Percentiles rank a stretch among this genome's conserved stretches.
These are phyloP conservation scores for Epizoanthus rinbou DNA, from an alignment of 92 coral and sea anemone species.

Conservation along the genomic window DNA sequence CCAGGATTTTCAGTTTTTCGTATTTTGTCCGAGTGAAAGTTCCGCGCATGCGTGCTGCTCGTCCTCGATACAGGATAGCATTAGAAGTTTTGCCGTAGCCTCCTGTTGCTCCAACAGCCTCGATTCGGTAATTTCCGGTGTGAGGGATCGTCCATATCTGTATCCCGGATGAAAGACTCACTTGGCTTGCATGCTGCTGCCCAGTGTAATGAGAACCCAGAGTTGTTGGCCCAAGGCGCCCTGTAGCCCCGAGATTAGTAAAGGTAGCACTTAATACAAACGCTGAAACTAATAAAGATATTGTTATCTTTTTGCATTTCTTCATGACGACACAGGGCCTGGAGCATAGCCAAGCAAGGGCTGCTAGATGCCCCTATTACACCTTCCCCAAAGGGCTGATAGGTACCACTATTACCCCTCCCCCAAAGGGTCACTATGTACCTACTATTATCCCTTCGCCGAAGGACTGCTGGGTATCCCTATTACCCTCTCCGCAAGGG, in stretches of 20 bases:
- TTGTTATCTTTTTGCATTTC: background rate
- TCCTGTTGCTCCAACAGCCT: conserved; percentile 51
- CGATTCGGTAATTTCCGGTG: conserved; percentile 34
- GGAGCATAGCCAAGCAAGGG: background rate
- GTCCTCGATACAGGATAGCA: conserved; percentile 3
- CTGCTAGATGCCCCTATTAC: too few relatives aligned
- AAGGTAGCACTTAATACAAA: conserved; percentile 15
- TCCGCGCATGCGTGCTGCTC: conserved; percentile 49
- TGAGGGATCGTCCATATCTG: conserved; percentile 45
- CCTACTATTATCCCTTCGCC: too few relatives aligned
- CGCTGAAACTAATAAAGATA: background rate
- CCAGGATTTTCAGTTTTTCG: conserved; percentile 40
- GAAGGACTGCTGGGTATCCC: too few relatives aligned
- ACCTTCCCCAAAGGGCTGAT: too few relatives aligned
- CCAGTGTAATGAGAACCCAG: conserved; percentile 39
- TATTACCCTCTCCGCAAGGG: too few relatives aligned
- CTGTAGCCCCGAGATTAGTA: conserved; percentile 55
- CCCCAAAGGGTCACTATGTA: too few relatives aligned
- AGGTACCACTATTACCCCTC: too few relatives aligned
- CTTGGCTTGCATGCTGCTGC: conserved; percentile 44
- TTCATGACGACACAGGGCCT: background rate
- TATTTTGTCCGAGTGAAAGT: conserved; percentile 38
- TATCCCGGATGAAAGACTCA: conserved; percentile 40
- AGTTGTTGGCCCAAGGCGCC: conserved; percentile 43
- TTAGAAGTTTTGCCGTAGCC: conserved; percentile 25